These are phyloP conservation scores for Xanthia togata DNA, from an alignment of 2,888 invertebrate genomes.

Conservation along the genomic window DNA sequence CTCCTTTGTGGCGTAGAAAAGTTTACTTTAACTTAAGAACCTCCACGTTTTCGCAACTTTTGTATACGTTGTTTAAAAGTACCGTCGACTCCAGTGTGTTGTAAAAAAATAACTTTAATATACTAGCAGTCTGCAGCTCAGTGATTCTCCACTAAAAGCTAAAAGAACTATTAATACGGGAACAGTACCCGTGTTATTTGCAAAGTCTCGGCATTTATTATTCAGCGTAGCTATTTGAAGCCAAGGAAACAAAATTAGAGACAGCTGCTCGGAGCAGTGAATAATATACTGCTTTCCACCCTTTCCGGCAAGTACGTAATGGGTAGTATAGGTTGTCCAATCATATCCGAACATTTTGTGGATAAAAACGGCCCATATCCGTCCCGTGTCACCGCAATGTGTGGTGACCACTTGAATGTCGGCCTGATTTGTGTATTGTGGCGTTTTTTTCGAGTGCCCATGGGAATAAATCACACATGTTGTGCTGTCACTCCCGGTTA, in stretches of 20 bases:
- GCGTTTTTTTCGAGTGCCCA: conserved; percentile 53
- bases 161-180: conserved; percentile 48
- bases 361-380: conserved; percentile 60
- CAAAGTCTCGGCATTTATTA: conserved; percentile 59
- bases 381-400: conserved; percentile 54
- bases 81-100: conserved; percentile 4
- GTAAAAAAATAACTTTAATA: conserved; percentile 9
- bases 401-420: conserved; percentile 61
- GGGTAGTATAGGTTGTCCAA: conserved; percentile 38
- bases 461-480: conserved; percentile 61
- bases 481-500: conserved; percentile 40
- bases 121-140: conserved; percentile 8
- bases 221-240: conserved; percentile 56
- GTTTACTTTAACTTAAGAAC: conserved; percentile 35
- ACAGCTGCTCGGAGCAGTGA: conserved; percentile 65
- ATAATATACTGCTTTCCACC: conserved; percentile 61
- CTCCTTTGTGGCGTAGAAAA: conserved; percentile 42
- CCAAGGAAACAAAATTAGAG: conserved; percentile 62
- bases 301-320: conserved; percentile 19
- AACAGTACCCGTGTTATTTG: conserved; percentile 51
- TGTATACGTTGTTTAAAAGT: conserved; percentile 24
- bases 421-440: conserved; percentile 68
- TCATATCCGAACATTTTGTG: conserved; percentile 38
- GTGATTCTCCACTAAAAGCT: conserved; percentile 11
- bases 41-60: conserved; percentile 33